These are phyloP conservation scores for Plotosus lineatus DNA, from an alignment of 2,113 vertebrate species.

Conservation along the genomic window DNA sequence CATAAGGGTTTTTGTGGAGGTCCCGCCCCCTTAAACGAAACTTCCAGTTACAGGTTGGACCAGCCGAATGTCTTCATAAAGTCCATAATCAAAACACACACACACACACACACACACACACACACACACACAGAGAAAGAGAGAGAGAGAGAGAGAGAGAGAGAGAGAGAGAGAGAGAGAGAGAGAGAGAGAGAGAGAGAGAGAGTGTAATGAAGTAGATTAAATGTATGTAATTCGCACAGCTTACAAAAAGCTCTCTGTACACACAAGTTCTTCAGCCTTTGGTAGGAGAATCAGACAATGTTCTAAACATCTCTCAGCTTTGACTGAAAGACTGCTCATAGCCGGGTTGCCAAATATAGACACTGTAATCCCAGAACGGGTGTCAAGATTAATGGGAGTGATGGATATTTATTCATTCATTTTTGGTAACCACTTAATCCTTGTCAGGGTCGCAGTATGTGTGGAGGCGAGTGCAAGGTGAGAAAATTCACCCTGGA, in stretches of 20 bases:
- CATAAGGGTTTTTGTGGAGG: background rate
- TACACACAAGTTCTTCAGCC: conserved; percentile 13
- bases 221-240: conserved; percentile 16
- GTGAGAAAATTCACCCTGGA: background rate
- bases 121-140: background rate
- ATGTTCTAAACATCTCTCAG: background rate
- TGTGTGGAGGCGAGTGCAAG: background rate
- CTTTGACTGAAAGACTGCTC: background rate
- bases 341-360: background rate
- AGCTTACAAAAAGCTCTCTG: conserved; percentile 6
- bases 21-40: background rate
- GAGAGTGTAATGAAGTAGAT: conserved; percentile 16
- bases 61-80: background rate
- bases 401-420: background rate
- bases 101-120: background rate
- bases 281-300: background rate
- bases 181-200: background rate
- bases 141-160: background rate
- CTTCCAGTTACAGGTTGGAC: background rate
- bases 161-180: background rate
- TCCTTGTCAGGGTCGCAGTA: background rate
- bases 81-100: background rate
- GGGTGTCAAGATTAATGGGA: background rate
- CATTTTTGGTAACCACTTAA: background rate
- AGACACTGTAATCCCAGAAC: background rate